Evolutionary conservation across 2,888 invertebrate genomes (phyloP).

Genomic region (Eupithecia abbreviata): DNA sequence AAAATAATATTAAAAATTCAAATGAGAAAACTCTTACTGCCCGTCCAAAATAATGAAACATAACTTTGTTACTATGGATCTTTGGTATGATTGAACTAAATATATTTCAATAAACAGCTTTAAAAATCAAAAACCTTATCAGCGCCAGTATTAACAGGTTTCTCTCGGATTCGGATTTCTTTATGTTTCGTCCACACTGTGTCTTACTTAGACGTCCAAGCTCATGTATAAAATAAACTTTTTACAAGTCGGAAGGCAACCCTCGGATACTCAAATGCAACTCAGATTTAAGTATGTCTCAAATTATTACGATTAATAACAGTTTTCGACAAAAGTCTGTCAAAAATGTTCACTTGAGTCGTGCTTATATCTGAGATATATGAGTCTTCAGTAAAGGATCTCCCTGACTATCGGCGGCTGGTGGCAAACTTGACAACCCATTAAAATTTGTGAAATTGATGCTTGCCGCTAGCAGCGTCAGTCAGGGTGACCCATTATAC

Average conservation of each 20-base stretch:
- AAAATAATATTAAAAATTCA: background rate
- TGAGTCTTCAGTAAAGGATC: background rate
- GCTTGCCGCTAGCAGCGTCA: background rate
- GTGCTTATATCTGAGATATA: background rate
- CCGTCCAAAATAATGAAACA: slow-evolving; percentile 33
- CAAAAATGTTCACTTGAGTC: too few relatives aligned
- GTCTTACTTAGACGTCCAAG: background rate
- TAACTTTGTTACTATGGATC: slow-evolving; percentile 34
- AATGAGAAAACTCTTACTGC: slow-evolving; percentile 30
- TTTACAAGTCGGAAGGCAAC: background rate
- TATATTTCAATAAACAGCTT: slow-evolving; percentile 25
- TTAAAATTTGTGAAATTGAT: background rate
- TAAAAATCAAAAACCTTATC: slow-evolving; percentile 19
- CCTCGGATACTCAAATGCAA: background rate
- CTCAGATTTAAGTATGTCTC: background rate
- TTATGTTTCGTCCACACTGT: slow-evolving; percentile 23
- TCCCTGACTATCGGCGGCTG: background rate
- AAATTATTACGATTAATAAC: background rate
- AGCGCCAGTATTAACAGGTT: background rate
- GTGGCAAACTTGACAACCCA: background rate
- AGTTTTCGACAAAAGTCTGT: background rate
- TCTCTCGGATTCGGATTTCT: slow-evolving; percentile 1
- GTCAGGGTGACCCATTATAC: background rate
- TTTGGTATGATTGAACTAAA: slow-evolving; percentile 40
- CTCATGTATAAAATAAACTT: background rate